Conservation (phyloP, 2,797 vertebrate genomes). For the Choloepus didactylus region DNA sequence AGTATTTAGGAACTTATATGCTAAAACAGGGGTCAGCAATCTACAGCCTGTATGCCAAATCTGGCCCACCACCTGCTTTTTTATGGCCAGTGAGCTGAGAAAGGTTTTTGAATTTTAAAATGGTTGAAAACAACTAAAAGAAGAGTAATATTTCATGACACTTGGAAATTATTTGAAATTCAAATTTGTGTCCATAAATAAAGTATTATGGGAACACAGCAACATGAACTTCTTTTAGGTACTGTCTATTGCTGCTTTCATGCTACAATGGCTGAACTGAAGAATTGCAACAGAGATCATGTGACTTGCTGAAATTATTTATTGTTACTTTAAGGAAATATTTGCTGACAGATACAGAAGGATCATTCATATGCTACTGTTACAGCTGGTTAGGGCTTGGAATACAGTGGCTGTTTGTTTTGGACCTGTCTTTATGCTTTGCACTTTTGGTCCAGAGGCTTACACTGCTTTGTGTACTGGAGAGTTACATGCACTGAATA, state of each 20-base stretch:
- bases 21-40: neutral
- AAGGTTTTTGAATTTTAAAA: neutral
- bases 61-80: neutral
- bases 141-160: neutral
- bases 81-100: neutral
- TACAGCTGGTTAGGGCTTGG: neutral
- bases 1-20: neutral
- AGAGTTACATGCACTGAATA: neutral
- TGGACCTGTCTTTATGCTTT: neutral
- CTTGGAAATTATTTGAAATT: neutral
- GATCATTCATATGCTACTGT: neutral
- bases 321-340: neutral
- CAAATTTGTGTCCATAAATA: neutral
- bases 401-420: neutral
- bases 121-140: neutral
- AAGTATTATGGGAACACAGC: neutral
- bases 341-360: neutral
- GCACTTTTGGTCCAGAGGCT: neutral
- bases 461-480: neutral
- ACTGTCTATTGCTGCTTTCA: neutral
- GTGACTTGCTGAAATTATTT: neutral
- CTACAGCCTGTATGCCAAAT: neutral
- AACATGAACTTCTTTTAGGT: neutral
- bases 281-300: neutral
- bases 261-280: neutral